phyloP scores from a whole-genome alignment of 2,888 invertebrate species.

The Augiades crinisus region DNA sequence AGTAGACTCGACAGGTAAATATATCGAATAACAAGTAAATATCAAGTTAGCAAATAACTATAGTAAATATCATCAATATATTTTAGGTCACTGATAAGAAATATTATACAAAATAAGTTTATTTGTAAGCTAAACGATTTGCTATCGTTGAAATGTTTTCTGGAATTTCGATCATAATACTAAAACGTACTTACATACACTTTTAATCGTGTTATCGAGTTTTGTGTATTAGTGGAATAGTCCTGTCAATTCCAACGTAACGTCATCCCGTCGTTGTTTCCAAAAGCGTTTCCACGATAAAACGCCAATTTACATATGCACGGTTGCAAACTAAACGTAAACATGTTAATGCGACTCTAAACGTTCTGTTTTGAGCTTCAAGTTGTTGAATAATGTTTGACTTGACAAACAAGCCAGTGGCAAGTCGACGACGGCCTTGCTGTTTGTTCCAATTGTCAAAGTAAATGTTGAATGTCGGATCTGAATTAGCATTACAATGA shows the following conservation, averaged over 20 bases:
- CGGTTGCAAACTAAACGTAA: slow-evolving; percentile 20
- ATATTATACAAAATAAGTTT: too few relatives aligned
- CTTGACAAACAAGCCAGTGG: slow-evolving; percentile 21
- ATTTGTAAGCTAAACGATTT: too few relatives aligned
- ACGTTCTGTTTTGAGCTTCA: slow-evolving; percentile 18
- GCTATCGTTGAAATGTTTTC: too few relatives aligned
- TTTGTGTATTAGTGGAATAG: not conserved
- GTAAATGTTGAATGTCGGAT: slow-evolving; percentile 16
- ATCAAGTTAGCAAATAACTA: too few relatives aligned
- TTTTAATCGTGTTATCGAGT: too few relatives aligned
- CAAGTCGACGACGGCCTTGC: slow-evolving; percentile 12
- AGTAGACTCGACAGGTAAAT: too few relatives aligned
- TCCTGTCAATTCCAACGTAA: not conserved
- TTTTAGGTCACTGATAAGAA: too few relatives aligned
- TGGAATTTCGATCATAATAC: too few relatives aligned
- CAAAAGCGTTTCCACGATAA: slow-evolving; percentile 10
- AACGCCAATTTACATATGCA: slow-evolving; percentile 21
- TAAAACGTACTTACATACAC: too few relatives aligned
- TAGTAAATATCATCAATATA: too few relatives aligned
- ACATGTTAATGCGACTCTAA: slow-evolving; percentile 24
- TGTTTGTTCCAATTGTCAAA: slow-evolving; percentile 18
- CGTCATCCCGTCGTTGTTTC: not conserved
- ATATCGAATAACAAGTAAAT: too few relatives aligned
- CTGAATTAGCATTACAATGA: slow-evolving; percentile 13
- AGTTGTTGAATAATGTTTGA: slow-evolving; percentile 22